Evolutionary conservation across 1,140 invertebrate species (phyloP), one percentile per base, ranked within the genome.

Genomic region (Acromyrmex echinatior): DNA sequence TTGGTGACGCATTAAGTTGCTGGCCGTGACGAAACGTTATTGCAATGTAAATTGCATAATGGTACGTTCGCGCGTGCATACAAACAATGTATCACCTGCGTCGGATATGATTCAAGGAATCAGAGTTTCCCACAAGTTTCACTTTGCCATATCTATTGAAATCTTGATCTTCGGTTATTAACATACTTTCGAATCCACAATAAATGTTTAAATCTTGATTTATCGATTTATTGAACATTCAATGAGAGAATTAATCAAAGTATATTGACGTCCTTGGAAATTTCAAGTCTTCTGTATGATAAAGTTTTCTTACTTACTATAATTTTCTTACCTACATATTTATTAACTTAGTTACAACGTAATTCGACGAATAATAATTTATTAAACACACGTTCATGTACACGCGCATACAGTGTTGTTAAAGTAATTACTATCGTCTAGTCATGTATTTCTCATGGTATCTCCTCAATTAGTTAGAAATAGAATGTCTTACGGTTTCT

Each of bases 11-110:
- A 84, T 84, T 84, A 62, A 62, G n/a, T 10, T 35, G 51, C 39
- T 62, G 66, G n/a, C 56, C 56, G 70, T 84, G 80, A 84, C 56
- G 80, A 84, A 84, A 84, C 39, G 51, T 60, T 60, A 49, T 39
- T 74, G 80, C 80, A 84, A 62, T 84, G 56, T 16, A 21, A 62
- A 51, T 84, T 84, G 80, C 80, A 49, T 76, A 84, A 84, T 16
- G 56, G 0, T 35, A 7, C 25, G 66, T 16, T 16, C 18, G 56
- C 66, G 66, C 39, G 60, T 53, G 39, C 12, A 76, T 62, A 1
- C 68, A 74, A 62, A 76, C 70, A 84, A 84, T 84, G 39, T 31
- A 16, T 45, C 62, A 80, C 62, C 77, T 82, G 65, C 53, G 16
- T 49, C 39, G 28, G 25, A 16, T 84, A 45, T 63, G 31, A 76